Conservation (phyloP, 2,113 vertebrate genomes). For the Toxotes chatareus region DNA sequence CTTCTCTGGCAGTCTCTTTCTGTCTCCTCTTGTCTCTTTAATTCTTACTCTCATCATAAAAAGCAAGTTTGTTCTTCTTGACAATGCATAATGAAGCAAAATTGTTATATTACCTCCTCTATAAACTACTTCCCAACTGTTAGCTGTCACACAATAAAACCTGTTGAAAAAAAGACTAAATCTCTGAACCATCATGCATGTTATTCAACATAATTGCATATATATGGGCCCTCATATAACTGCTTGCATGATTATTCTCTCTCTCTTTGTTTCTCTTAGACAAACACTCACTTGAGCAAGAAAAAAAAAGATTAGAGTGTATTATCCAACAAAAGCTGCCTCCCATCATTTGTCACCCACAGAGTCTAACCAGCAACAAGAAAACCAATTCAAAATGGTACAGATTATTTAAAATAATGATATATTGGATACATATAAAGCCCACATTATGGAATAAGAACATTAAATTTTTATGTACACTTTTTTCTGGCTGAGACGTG, state of each 20-base stretch:
- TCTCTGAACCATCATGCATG: slow-evolving; percentile 8
- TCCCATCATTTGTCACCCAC: slow-evolving; percentile 39
- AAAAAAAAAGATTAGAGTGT: neutral
- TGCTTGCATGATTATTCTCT: slow-evolving; percentile 25
- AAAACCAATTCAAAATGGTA: slow-evolving; percentile 32
- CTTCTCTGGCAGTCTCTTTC: slow-evolving; percentile 10
- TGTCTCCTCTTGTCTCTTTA: slow-evolving; percentile 8
- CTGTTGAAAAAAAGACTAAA: slow-evolving; percentile 37
- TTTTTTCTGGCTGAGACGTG: slow-evolving; percentile 13
- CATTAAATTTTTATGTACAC: slow-evolving; percentile 33
- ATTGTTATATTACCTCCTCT: slow-evolving; percentile 3
- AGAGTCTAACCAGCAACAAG: slow-evolving; percentile 32
- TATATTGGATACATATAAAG: slow-evolving; percentile 31
- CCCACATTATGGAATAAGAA: slow-evolving; percentile 35
- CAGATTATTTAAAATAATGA: slow-evolving; percentile 46
- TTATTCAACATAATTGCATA: slow-evolving; percentile 54
- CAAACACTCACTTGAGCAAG: neutral
- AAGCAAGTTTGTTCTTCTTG: slow-evolving; percentile 9
- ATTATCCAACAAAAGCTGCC: slow-evolving; percentile 19
- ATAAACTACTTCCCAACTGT: slow-evolving; percentile 37
- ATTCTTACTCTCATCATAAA: slow-evolving; percentile 10
- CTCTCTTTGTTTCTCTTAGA: slow-evolving; percentile 21
- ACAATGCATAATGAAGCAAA: neutral
- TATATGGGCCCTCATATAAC: slow-evolving; percentile 39
- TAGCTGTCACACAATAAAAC: slow-evolving; percentile 27